Evolutionary conservation across 2,113 vertebrate genomes (phyloP).

Genomic region (Pagrus major): DNA sequence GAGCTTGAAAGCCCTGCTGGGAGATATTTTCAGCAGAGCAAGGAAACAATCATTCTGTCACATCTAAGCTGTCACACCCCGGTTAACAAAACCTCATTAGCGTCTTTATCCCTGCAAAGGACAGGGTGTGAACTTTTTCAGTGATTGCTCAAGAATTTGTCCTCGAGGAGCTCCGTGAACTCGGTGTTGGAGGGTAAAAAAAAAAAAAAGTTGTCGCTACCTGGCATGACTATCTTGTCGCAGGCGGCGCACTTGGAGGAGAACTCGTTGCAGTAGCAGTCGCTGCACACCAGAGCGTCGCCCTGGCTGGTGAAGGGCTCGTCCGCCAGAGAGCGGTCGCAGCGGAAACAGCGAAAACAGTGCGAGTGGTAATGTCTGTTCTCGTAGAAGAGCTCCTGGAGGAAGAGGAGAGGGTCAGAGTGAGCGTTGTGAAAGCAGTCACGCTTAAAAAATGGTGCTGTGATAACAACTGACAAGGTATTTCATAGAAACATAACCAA

Average conservation of each 20-base stretch:
- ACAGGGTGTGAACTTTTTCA: constrained; percentile 34
- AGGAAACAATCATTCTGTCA: constrained; percentile 65
- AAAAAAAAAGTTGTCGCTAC: constrained; percentile 80
- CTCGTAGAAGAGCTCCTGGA: constrained; percentile 94
- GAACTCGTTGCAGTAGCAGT: constrained; percentile 95
- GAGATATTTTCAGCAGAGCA: constrained; percentile 47
- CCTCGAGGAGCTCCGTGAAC: not conserved
- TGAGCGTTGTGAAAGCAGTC: too few species aligned
- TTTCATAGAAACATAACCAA: too few species aligned
- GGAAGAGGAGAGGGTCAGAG: not conserved
- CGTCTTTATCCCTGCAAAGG: constrained; percentile 3
- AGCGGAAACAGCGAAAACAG: constrained; percentile 95
- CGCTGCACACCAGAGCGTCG: constrained; percentile 91
- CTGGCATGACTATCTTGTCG: constrained; percentile 94
- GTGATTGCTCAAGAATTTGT: not conserved
- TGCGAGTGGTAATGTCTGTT: constrained; percentile 93
- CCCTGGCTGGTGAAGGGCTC: constrained; percentile 95
- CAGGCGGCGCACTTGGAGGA: constrained; percentile 94
- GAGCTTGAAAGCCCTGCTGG: constrained; percentile 17
- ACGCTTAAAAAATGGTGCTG: too few species aligned
- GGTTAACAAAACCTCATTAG: constrained; percentile 38
- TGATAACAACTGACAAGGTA: too few species aligned
- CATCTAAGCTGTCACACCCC: constrained; percentile 59
- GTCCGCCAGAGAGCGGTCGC: constrained; percentile 91
- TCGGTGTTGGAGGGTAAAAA: not conserved